Evolutionary conservation across 2,113 vertebrate genomes (phyloP).

Genomic region (Hippocampus barbouri): DNA sequence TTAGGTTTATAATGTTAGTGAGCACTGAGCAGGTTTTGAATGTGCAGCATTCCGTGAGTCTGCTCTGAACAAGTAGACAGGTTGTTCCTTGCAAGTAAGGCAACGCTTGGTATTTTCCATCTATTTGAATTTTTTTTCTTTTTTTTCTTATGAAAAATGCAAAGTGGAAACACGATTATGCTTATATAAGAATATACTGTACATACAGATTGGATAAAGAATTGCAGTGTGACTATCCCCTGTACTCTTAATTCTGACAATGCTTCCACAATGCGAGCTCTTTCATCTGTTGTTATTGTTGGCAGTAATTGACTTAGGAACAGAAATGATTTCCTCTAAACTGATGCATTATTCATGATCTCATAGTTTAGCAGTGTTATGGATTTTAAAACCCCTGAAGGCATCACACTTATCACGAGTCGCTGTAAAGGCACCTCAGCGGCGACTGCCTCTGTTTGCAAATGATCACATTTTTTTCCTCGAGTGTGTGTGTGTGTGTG

Average conservation of each 20-base stretch:
- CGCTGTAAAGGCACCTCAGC: conserved; percentile 24
- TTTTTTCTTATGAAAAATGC: background rate
- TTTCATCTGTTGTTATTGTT: conserved; percentile 8
- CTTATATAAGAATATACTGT: background rate
- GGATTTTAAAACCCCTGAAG: conserved; percentile 18
- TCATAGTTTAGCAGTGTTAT: conserved; percentile 17
- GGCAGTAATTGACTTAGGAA: conserved; percentile 4
- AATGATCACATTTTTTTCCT: background rate
- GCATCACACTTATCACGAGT: conserved; percentile 23
- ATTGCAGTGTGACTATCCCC: background rate
- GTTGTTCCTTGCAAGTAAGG: background rate
- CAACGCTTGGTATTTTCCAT: background rate
- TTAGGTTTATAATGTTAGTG: background rate
- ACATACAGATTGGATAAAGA: background rate
- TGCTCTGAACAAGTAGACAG: background rate
- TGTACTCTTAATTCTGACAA: conserved; percentile 10
- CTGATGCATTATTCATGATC: conserved; percentile 33
- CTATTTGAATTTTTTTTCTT: background rate
- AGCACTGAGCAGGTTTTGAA: background rate
- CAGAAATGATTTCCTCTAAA: conserved; percentile 9
- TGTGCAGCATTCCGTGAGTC: background rate
- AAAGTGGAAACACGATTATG: conserved; percentile 7
- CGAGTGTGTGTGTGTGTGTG: background rate
- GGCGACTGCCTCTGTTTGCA: conserved; percentile 10
- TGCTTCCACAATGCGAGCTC: conserved; percentile 13